phyloP scores from a whole-genome alignment of 2,888 invertebrate genomes.

The Acanthosepion pharaonis region DNA sequence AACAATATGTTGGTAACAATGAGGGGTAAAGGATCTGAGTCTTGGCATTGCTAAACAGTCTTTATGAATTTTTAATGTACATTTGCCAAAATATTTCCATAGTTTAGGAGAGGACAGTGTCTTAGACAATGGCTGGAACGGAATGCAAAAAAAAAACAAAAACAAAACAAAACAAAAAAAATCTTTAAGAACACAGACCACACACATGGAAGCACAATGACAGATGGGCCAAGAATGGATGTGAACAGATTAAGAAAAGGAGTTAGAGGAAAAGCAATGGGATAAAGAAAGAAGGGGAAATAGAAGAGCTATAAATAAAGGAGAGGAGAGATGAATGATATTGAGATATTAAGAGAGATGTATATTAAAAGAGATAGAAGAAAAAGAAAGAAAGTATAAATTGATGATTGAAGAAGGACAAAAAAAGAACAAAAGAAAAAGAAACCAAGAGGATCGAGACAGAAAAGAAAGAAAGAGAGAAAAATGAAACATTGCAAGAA shows the following conservation, averaged over 20 bases:
- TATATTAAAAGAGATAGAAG: background rate
- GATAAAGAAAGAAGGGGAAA: background rate
- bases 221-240: background rate
- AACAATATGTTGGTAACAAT: background rate
- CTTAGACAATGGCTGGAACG: slow-evolving; percentile 22
- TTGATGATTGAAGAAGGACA: background rate
- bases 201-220: background rate
- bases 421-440: background rate
- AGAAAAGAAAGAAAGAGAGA: background rate
- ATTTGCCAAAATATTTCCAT: background rate
- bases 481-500: background rate
- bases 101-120: background rate
- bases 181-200: background rate
- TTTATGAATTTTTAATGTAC: slow-evolving; percentile 33
- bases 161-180: no score
- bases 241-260: background rate
- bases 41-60: background rate
- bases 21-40: background rate
- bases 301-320: background rate
- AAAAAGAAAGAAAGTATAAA: background rate
- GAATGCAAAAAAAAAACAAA: background rate
- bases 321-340: background rate
- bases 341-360: background rate
- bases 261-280: background rate
- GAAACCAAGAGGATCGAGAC: background rate